Percentiles rank a stretch among this genome's conserved stretches.
Conservation (phyloP, 2,113 vertebrate species). For the Sula dactylatra region DNA sequence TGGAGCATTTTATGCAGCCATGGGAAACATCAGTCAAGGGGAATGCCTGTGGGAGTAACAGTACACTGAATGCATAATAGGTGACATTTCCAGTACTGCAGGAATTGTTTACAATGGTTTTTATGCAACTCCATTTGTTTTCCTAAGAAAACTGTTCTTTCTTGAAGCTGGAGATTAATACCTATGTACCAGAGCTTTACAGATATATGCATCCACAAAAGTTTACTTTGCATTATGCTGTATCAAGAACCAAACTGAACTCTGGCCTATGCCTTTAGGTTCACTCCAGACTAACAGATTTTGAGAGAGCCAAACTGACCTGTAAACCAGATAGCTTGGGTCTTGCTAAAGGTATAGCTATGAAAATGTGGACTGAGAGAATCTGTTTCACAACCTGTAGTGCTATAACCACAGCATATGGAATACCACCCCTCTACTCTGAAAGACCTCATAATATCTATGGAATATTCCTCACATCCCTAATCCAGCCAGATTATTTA, state of each 20-base stretch:
- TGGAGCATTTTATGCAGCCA: constrained; percentile 5
- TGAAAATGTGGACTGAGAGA: not conserved
- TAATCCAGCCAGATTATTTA: not conserved
- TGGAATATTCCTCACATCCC: not conserved
- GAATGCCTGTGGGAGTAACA: constrained; percentile 36
- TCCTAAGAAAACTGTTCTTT: not conserved
- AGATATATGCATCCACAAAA: not conserved
- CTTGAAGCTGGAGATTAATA: not conserved
- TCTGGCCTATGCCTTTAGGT: not conserved
- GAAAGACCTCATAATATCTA: not conserved
- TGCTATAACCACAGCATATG: not conserved
- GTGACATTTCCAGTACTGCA: constrained; percentile 32
- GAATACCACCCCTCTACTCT: not conserved
- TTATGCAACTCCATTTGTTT: not conserved
- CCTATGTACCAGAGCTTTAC: not conserved
- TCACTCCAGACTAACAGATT: not conserved
- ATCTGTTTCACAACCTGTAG: not conserved
- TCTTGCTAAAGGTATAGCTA: not conserved
- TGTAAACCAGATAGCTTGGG: not conserved
- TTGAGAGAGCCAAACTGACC: not conserved
- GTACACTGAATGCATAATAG: constrained; percentile 15
- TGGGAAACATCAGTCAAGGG: constrained; percentile 33
- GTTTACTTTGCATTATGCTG: not conserved
- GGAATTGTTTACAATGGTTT: not conserved
- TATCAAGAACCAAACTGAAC: not conserved